Conservation (phyloP, 2,113 vertebrate species). For the Sterna hirundo region DNA sequence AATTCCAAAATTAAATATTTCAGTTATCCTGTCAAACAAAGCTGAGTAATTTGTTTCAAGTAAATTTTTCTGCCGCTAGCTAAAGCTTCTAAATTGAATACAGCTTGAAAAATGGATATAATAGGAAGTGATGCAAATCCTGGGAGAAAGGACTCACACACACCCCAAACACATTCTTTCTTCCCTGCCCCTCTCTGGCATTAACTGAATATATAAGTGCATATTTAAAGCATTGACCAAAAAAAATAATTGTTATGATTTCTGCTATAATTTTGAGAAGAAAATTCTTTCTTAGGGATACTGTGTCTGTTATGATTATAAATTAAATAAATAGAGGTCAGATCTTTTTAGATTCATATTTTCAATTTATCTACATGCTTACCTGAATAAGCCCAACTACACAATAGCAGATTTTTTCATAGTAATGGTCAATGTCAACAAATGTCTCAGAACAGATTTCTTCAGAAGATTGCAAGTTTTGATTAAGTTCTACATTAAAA, state of each 20-base stretch:
- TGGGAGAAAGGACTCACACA: not conserved
- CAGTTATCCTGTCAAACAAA: not conserved
- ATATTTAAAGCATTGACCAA: not conserved
- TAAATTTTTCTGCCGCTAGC: not conserved
- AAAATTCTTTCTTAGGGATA: not conserved
- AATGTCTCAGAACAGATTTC: not conserved
- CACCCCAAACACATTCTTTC: not conserved
- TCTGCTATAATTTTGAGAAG: not conserved
- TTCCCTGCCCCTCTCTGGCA: not conserved
- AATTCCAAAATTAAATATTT: conserved; percentile 12
- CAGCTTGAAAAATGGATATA: not conserved
- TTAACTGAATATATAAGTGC: not conserved
- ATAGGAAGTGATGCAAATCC: not conserved
- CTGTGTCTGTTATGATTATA: not conserved
- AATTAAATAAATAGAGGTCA: not conserved
- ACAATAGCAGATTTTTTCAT: not conserved
- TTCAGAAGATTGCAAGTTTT: not conserved
- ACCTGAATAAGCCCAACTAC: not conserved
- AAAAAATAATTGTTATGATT: not conserved
- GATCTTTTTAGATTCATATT: not conserved
- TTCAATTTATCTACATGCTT: not conserved
- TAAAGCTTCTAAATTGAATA: not conserved
- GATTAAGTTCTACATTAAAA: not conserved
- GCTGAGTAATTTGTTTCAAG: conserved; percentile 23
- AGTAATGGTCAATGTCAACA: not conserved